Base-by-base conservation (phyloP, 2,888 invertebrate species). In the Xylocampa areola region DNA sequence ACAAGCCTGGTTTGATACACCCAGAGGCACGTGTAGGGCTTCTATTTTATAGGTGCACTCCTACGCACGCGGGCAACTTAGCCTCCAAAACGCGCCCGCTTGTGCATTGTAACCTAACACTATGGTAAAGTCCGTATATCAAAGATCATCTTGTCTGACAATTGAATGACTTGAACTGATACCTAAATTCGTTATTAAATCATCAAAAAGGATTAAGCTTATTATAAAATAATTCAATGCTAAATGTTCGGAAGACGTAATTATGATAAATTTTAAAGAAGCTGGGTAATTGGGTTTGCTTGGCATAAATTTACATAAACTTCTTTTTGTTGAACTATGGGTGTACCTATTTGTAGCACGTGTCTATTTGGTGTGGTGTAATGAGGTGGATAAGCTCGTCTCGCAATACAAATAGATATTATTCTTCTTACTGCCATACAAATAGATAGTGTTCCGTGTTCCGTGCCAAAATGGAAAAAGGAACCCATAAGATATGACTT, bases 271-370 rank as follows among this genome's bases (percentile, higher is more conserved):
- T 4, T 40, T 8, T 11, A 37, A 11, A 41, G 30, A 17, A 32
- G n/a, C 27, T 40, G n/a, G 17, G 10, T 23, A 37, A 41, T 32
- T 41, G n/a, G 7, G 14, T 17, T 25, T 11, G 5, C 23, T 14
- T 27, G 14, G 11, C 13, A 27, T 37, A 23, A 27, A 32, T 25
- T 37, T 14, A 17, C 1, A 40, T 27, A n/a, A 6, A n/a, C n/a
- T 33, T 33, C n/a, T 27, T 27, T 44, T 36, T 58, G 58, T 60
- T 25, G 25, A 4, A 43, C 13, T 27, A 11, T 2, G 41, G n/a
- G n/a, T n/a, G n/a, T n/a, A n/a, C n/a, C n/a, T n/a, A n/a, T n/a
- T n/a, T n/a, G n/a, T n/a, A n/a, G n/a, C n/a, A n/a, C n/a, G n/a
- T n/a, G n/a, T n/a, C n/a, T n/a, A n/a, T n/a, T n/a, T n/a, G n/a